A percentile compares a stretch with the other conserved stretches of the same genome.
Conservation (phyloP, 2,113 vertebrate genomes). For the Calidris pygmaea region DNA sequence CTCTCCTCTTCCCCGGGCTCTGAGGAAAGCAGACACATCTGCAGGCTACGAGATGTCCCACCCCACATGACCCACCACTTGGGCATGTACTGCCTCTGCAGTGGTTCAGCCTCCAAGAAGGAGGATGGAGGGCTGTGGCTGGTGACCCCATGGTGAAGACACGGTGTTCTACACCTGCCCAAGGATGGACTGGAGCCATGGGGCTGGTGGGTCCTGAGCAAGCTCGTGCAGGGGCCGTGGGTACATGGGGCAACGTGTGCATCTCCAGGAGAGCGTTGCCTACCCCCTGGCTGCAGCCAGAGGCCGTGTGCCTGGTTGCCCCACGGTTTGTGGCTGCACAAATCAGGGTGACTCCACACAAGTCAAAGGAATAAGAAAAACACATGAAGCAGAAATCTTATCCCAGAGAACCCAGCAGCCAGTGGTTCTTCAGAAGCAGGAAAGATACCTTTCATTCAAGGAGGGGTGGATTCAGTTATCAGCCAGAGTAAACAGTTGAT, state of each 20-base stretch:
- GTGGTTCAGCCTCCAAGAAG: neutral
- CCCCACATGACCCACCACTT: neutral
- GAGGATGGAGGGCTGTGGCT: neutral
- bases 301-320: neutral
- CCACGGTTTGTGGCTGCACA: neutral
- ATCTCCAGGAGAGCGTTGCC: neutral
- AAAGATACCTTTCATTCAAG: neutral
- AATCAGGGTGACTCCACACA: neutral
- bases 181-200: neutral
- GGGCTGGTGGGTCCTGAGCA: neutral
- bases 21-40: neutral
- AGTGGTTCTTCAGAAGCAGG: neutral
- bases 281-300: neutral
- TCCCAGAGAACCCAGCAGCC: neutral
- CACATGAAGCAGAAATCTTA: neutral
- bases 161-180: neutral
- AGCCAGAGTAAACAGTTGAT: neutral
- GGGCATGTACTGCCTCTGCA: too few species aligned
- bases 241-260: rapidly evolving
- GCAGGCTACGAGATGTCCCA: neutral
- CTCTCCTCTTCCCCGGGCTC: neutral
- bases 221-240: rapidly evolving
- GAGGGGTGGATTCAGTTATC: neutral
- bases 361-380: neutral
- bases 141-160: neutral